Base-by-base conservation (phyloP, 2,888 invertebrate species). In the Coleophora deauratella region DNA sequence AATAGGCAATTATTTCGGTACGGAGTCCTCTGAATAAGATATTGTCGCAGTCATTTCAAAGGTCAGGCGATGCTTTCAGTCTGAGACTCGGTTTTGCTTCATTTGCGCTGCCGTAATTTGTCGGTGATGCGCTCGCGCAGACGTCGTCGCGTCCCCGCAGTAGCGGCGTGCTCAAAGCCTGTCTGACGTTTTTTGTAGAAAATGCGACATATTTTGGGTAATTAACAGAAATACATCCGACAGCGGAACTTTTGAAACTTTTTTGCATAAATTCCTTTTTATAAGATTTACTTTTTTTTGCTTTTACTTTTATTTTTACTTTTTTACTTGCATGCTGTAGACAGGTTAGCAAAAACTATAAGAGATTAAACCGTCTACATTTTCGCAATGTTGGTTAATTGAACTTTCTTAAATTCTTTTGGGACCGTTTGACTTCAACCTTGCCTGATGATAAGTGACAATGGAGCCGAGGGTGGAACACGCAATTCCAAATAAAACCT, bases 171-270 rank as follows among this genome's bases (percentile, higher is more conserved):
- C 49, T 48, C 50, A 55, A 50, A 54, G 48, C 37, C 42, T 38
- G 40, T 39, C 45, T 38, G 41, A 46, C 38, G 30, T 37, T 45
- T 46, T 44, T 45, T 28, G 27, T 46, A 39, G 38, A 46, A 44
- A 46, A 54, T 45, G 50, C 51, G 60, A 69, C 73, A 77, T 79
- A 80, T 80, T 79, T 79, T 73, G 59, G 67, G 77, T 80, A 80
- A 81, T 81, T 81, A 82, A 75, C 79, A 74, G 72, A 66, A 59
- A 62, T 62, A 68, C 66, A 62, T 56, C 62, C 59, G 50, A 41
- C 45, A 52, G 58, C 72, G 70, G 66, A 41, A 49, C 54, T 50
- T 62, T 37, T 55, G 50, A 51, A 38, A 37, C 41, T 47, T 74
- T 71, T 72, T 73, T 71, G 57, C 40, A 43, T 7, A 30, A 37